Base-by-base conservation (phyloP, 1,140 invertebrate species). In the Pentalonia nigronervosa region DNA sequence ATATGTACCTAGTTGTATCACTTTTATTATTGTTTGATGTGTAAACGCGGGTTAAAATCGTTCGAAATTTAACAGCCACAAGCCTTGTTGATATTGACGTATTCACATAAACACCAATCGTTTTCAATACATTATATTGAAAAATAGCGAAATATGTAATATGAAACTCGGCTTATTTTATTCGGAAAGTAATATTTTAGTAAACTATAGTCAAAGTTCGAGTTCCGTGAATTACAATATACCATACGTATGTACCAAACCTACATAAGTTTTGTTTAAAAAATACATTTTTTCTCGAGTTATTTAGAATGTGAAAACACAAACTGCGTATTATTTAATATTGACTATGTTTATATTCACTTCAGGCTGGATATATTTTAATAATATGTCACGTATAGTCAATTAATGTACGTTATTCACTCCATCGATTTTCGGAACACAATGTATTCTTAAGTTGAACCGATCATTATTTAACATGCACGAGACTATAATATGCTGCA, bases 391-490 rank as follows among this genome's bases (percentile, higher is more conserved):
- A 76, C 60, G 17, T 7, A 7, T 76, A 76, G 60, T 76, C n/a
- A 76, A 76, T 76, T 76, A 41, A n/a, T 67, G n/a, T 34, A 17
- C 60, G n/a, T 76, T 76, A n/a, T 76, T 76, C n/a, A 76, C n/a
- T 76, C 30, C n/a, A 17, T n/a, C 30, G 60, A 86, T 47, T 86
- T 86, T 47, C 84, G 36, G n/a, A 47, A 86, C 84, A 86, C 84
- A 45, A 45, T 86, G 84, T 83, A 8, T 41, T 41, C 36, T 36
- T 47, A 47, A 36, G 83, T 86, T 45, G 36, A 30, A 47, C 25
- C 83, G 83, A 41, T 86, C 81, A 86, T 86, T 86, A 45, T 86
- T 86, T 86, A 86, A 86, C 41, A 41, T 41, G 11, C 25, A 45
- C 23, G 41, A 23, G 20, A 86, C 11, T 25, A 45, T 76, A 76